Base-by-base conservation (phyloP, 1,140 invertebrate species). In the Calosoma granatense region DNA sequence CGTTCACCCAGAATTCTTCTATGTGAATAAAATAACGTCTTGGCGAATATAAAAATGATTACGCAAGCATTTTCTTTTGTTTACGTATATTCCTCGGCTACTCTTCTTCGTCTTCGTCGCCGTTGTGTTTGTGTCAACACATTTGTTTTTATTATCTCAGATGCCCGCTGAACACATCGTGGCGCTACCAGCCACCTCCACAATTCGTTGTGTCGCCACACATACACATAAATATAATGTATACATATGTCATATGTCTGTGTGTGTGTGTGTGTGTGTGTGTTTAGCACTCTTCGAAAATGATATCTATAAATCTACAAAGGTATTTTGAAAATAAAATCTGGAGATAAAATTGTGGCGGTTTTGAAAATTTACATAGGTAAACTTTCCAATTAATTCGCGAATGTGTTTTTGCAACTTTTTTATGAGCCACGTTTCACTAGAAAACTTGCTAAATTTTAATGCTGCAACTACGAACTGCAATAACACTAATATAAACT, bases 31-130 rank as follows among this genome's bases (percentile, higher is more conserved):
- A 47, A 47, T 17, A 47, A 47, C 41, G 41, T 17, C 17, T 9
- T 4, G 26, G 26, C 9, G 41, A 47, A 47, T 47, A 9, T 47
- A 47, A 47, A 47, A 47, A 47, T 47, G 41, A 47, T 47, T 47
- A 47, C 41, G 41, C 15, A 47, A 47, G 41, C 41, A 47, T 47
- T 47, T n/a, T 47, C 41, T 47, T 36, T 47, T 47, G 41, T 47
- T 47, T 47, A 17, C 17, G 6, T 12, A 17, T 47, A 17, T 47
- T 47, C 41, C 17, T 47, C 15, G 3, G 15, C 41, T 47, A 17
- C 14, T 30, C 26, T 30, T 17, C 4, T 47, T 9, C 41, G 41
- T 47, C 41, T 12, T 9, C 9, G 17, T 47, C 41, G 41, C 17
- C 41, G 9, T 47, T 17, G 41, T 47, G 41, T 47, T 47, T 47